Evolutionary conservation across 1,140 invertebrate species (phyloP), one percentile per base, ranked within the genome.

Genomic region (Mizuhopecten yessoensis): DNA sequence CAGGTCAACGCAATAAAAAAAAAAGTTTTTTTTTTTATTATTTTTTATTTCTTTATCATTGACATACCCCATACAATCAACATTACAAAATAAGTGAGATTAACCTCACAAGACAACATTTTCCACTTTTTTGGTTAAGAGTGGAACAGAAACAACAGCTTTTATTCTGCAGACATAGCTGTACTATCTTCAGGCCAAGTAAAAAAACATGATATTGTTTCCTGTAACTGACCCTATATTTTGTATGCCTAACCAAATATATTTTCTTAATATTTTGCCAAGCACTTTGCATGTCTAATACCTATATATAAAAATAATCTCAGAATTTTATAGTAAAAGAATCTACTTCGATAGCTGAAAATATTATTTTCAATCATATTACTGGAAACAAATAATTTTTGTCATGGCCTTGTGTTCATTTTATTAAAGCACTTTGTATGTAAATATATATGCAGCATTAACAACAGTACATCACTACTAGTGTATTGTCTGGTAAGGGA

Each of bases 51-150:
- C 23, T 17, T 75, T 75, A 75, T 75, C 57, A 75, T n/a, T 75
- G 57, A 75, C 57, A 29, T 75, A 29, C n/a, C 57, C 57, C 57
- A 75, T 75, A 29, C 29, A 75, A 75, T 75, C n/a, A 75, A 75
- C 57, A 75, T 29, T 75, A 75, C 57, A 75, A 75, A 75, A 75
- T 75, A 75, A 29, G 1, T 75, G 57, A 75, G 57, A 75, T n/a
- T 29, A 75, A 75, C 29, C 57, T 75, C 57, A 75, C 5, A 29
- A 3, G 57, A 75, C 57, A 75, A 75, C 57, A 75, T n/a, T 29
- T 29, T 75, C n/a, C 57, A 75, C n/a, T n/a, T n/a, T 29, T 9
- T 75, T 39, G 36, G 57, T 75, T 5, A 29, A 75, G 1, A 75
- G 5, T n/a, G 11, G 23, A n/a, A 75, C n/a, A 29, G 57, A 75